Evolutionary conservation across 2,888 invertebrate genomes (phyloP).

Genomic region (Hemistola chrysoprasaria): DNA sequence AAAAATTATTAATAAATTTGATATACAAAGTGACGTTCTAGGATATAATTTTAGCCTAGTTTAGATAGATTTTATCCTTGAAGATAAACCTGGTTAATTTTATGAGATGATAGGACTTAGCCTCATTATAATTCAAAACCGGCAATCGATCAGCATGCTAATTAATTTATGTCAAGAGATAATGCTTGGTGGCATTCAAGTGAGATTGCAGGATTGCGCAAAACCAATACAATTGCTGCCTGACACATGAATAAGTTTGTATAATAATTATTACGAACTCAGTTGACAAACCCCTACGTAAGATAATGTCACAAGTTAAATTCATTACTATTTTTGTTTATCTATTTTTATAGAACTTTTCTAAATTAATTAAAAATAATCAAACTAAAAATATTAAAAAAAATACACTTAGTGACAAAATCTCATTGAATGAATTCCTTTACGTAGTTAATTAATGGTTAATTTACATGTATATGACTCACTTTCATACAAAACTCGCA

Average conservation of each 20-base stretch:
- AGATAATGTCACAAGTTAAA: slow-evolving; percentile 1
- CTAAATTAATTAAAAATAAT: too few species aligned
- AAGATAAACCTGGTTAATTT: slow-evolving; percentile 1
- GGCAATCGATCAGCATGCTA: slow-evolving; percentile 41
- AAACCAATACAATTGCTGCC: slow-evolving; percentile 38
- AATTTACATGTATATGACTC: slow-evolving; percentile 24
- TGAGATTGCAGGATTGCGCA: slow-evolving; percentile 37
- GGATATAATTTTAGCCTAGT: too few species aligned
- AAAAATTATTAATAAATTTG: slow-evolving; percentile 1
- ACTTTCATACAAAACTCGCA: slow-evolving; percentile 6
- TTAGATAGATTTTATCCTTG: slow-evolving; percentile 7
- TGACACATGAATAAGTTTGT: slow-evolving; percentile 3
- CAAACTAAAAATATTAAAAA: too few species aligned
- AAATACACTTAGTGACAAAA: too few species aligned
- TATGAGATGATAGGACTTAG: background rate
- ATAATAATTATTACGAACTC: too few species aligned
- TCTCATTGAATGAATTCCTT: too few species aligned
- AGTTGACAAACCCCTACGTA: too few species aligned
- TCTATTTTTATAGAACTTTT: too few species aligned
- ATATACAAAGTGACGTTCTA: too few species aligned
- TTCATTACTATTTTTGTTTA: too few species aligned
- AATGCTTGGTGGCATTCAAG: slow-evolving; percentile 35
- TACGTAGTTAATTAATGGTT: slow-evolving; percentile 1
- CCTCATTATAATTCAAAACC: slow-evolving; percentile 7
- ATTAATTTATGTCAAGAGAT: slow-evolving; percentile 44